These are phyloP conservation scores for Dryas iulia DNA, from an alignment of 1,140 invertebrate genomes.

Conservation along the genomic window DNA sequence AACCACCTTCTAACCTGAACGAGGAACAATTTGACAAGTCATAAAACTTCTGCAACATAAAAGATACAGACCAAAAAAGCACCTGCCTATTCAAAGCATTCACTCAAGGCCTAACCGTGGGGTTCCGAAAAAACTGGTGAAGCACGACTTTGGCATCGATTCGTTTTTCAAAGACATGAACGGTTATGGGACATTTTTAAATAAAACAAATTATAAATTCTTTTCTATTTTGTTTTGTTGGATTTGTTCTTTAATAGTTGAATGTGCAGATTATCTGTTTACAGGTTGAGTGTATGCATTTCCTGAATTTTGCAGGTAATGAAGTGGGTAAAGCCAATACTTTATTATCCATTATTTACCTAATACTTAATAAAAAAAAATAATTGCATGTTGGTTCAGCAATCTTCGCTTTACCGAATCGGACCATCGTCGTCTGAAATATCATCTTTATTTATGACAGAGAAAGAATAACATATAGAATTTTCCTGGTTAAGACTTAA, in stretches of 20 bases:
- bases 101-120: slow-evolving; percentile 55
- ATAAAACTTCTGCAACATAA: slow-evolving; percentile 32
- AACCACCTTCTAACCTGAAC: slow-evolving; percentile 3
- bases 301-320: background rate
- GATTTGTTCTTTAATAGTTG: background rate
- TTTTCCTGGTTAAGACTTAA: too few species aligned
- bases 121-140: slow-evolving; percentile 39
- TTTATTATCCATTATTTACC: background rate
- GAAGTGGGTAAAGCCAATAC: background rate
- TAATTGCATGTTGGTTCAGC: too few species aligned
- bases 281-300: background rate
- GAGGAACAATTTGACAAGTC: slow-evolving; percentile 33
- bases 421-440: too few species aligned
- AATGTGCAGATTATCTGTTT: too few species aligned
- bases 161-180: slow-evolving; percentile 6
- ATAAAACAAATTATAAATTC: background rate
- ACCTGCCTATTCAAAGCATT: slow-evolving; percentile 47
- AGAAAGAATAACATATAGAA: too few species aligned
- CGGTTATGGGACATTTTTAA: background rate
- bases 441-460: too few species aligned
- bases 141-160: slow-evolving; percentile 21
- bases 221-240: background rate
- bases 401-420: too few species aligned
- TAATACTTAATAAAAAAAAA: too few species aligned
- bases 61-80: slow-evolving; percentile 32